Base-by-base conservation (phyloP, 2,888 invertebrate species). In the Drosophila monieri region DNA sequence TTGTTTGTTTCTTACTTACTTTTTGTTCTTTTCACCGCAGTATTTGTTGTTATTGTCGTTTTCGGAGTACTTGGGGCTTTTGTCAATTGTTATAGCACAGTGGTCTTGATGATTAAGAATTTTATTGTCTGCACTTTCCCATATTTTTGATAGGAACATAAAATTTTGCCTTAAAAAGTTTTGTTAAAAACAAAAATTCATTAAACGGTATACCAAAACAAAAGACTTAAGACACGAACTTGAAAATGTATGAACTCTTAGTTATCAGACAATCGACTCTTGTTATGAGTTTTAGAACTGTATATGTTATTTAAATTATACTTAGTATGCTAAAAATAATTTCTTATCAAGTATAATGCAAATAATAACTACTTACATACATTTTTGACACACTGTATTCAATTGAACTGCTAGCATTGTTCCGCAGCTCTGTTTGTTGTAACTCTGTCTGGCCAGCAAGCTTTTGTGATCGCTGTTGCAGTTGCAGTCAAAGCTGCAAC, bases 381-480 rank as follows among this genome's bases (percentile, higher is more conserved):
- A 27, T 66, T 14, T 25, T 8, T 8, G 15, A 66, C 35, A 85
- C 80, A 80, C 85, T 83, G 80, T 83, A 61, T 71, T 47, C 46
- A 67, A 74, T 83, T 77, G 72, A 83, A 74, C 83, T 83, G 80
- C 65, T 77, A 79, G 80, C 78, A 85, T 85, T 80, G 80, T 85
- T 59, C 76, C 85, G 72, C 67, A 76, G 84, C 75, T 84, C 78
- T 80, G 78, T 75, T 80, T 84, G n/a, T 80, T 80, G 80, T 83
- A 85, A 85, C 70, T 80, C 75, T 80, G 80, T 84, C 84, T 83
- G 80, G 80, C 68, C 57, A 79, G 83, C 30, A 27, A 64, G 66
- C 61, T 58, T 43, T 68, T 54, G 62, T 55, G 43, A 37, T 59
- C 49, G 56, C 53, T 65, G 58, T 59, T 67, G 71, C 69, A 69